Conservation (phyloP, 2,797 vertebrate genomes). For the Synaphobranchus kaupii region DNA sequence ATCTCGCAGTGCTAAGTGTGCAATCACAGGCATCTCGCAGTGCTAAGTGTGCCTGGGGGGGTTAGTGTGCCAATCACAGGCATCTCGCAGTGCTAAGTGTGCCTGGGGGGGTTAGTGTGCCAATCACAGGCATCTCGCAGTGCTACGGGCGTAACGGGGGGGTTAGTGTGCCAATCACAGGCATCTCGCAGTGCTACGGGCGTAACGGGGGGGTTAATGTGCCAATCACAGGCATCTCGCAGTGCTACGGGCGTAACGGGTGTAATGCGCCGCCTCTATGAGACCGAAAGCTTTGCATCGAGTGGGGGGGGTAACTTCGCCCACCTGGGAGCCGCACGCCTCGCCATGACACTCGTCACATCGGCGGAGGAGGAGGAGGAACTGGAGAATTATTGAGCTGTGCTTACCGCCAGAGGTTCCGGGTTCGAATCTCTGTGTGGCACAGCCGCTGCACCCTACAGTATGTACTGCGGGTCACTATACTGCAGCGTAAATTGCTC, state of each 20-base stretch:
- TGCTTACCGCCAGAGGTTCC: neutral
- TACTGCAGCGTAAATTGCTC: neutral
- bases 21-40: too few relatives aligned
- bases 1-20: neutral
- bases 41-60: too few relatives aligned
- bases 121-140: too few relatives aligned
- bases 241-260: neutral
- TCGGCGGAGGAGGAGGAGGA: neutral
- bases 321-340: neutral
- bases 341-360: neutral
- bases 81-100: neutral
- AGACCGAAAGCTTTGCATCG: neutral
- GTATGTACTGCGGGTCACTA: too few relatives aligned
- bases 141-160: neutral
- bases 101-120: too few relatives aligned
- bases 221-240: neutral
- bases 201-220: neutral
- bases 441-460: neutral
- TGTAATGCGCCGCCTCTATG: neutral
- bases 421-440: neutral
- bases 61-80: too few relatives aligned
- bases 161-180: too few relatives aligned
- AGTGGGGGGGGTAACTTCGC: neutral
- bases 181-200: neutral
- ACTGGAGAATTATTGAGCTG: neutral